These are phyloP conservation scores for Dermolepida albohirtum DNA, from an alignment of 2,888 invertebrate genomes.

Conservation along the genomic window DNA sequence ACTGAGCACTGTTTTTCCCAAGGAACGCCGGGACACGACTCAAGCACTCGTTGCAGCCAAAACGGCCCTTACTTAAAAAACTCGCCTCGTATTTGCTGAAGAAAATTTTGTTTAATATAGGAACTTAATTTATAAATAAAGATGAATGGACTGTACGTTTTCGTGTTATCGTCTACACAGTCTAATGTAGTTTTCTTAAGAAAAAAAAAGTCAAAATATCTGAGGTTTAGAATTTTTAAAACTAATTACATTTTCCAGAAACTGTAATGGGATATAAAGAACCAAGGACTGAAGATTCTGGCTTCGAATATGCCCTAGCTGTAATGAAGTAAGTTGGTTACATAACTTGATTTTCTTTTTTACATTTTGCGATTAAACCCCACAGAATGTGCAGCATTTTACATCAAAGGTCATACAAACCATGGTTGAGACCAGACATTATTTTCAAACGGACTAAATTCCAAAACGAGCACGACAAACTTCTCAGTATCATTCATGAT, in stretches of 20 bases:
- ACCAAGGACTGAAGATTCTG: constrained; percentile 65
- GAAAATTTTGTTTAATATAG: no score
- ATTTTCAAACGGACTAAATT: constrained; percentile 66
- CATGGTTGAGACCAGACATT: constrained; percentile 64
- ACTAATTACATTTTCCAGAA: constrained; percentile 57
- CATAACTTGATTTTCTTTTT: not conserved
- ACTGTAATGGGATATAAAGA: constrained; percentile 70
- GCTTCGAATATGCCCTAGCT: constrained; percentile 69
- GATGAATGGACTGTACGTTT: no score
- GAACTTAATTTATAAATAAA: no score
- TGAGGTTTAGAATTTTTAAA: not conserved
- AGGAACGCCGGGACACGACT: no score
- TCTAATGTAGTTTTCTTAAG: no score
- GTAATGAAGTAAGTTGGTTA: constrained; percentile 68
- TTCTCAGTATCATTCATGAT: constrained; percentile 66
- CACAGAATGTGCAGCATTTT: constrained; percentile 70
- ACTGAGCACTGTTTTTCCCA: no score
- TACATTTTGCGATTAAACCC: constrained; percentile 36
- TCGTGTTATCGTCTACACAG: no score
- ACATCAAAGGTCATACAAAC: constrained; percentile 67
- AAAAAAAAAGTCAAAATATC: no score
- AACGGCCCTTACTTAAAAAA: no score
- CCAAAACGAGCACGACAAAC: constrained; percentile 63
- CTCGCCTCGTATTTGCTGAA: no score
- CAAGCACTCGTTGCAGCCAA: no score